Conservation (phyloP, 2,888 invertebrate genomes). For the Callyntrura sp. region DNA sequence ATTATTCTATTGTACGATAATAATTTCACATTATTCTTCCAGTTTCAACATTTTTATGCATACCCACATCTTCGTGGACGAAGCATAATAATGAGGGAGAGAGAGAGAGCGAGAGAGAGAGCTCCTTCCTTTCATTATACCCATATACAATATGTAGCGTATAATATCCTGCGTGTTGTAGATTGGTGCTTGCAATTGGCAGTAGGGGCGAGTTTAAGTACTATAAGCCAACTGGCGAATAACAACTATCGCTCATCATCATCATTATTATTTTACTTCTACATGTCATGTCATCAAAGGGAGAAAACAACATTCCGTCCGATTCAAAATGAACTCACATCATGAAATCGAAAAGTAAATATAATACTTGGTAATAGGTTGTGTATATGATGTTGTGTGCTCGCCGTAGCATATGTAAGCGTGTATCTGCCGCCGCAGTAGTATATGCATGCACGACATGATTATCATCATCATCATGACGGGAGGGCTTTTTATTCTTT, state of each 20-base stretch:
- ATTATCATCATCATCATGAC: too few species aligned
- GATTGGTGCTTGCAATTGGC: conserved; percentile 72
- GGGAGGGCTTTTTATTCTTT: background rate
- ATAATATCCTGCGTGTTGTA: conserved; percentile 53
- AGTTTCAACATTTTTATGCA: conserved; percentile 22
- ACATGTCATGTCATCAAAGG: conserved; percentile 63
- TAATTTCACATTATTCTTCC: background rate
- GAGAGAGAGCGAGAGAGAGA: background rate
- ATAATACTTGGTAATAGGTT: background rate
- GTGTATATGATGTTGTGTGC: too few species aligned
- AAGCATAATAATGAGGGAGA: background rate
- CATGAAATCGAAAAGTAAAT: conserved; percentile 34
- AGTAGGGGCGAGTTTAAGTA: conserved; percentile 71
- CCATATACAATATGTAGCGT: too few species aligned
- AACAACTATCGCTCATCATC: conserved; percentile 74
- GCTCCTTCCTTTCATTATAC: conserved; percentile 43
- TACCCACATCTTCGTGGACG: background rate
- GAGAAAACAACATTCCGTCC: conserved; percentile 30
- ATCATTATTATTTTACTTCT: conserved; percentile 42
- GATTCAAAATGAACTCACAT: background rate
- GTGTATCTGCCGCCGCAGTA: too few species aligned
- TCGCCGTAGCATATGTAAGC: too few species aligned
- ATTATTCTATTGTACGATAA: background rate
- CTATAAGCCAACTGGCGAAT: conserved; percentile 78
- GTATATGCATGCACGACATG: too few species aligned